phyloP scores from a whole-genome alignment of 1,140 invertebrate genomes.

The Carcinoscorpius rotundicauda region DNA sequence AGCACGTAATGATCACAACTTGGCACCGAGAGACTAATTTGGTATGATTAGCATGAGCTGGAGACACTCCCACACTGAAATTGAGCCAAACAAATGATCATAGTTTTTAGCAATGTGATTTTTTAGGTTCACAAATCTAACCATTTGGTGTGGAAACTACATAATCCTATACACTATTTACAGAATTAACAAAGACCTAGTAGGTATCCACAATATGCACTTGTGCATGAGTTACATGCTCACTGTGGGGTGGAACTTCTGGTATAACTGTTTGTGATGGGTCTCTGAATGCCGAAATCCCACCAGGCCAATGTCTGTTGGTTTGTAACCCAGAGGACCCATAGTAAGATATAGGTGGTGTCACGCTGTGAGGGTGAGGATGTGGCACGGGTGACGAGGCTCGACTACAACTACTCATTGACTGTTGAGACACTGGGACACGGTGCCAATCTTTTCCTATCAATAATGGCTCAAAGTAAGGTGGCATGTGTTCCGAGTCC shows the following conservation, averaged over 20 bases:
- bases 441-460: slow-evolving; percentile 35
- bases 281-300: neutral
- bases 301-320: too few species aligned
- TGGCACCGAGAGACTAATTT: too few species aligned
- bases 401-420: slow-evolving; percentile 9
- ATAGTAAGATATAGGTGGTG: neutral
- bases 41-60: too few species aligned
- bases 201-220: neutral
- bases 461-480: slow-evolving; percentile 49
- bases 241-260: neutral
- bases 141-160: too few species aligned
- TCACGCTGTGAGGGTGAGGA: neutral
- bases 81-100: too few species aligned
- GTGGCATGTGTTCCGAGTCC: slow-evolving; percentile 59
- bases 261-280: neutral
- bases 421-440: slow-evolving; percentile 23
- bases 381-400: slow-evolving; percentile 8
- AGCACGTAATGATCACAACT: too few species aligned
- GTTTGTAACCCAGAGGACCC: neutral
- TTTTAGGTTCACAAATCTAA: too few species aligned
- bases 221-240: neutral
- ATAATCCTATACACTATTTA: too few species aligned
- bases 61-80: too few species aligned
- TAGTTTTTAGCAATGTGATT: too few species aligned
- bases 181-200: neutral